Base-by-base conservation (phyloP, 2,888 invertebrate genomes). In the Nomada ruficornis region DNA sequence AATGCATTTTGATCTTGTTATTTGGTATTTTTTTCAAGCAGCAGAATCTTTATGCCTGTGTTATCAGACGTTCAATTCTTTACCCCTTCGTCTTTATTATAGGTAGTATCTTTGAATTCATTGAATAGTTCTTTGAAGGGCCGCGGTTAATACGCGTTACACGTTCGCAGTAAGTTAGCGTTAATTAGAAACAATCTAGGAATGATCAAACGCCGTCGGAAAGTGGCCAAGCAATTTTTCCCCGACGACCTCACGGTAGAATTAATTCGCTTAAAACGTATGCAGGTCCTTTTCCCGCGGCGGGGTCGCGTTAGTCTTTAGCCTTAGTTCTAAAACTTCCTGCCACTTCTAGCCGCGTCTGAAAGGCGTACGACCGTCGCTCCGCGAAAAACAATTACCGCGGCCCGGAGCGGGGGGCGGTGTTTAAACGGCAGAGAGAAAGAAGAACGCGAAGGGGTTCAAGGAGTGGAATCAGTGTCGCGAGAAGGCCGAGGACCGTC, bases 401-500 rank as follows among this genome's bases (percentile, higher is more conserved):
- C n/a, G 57, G 72, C 18, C 36, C 54, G 50, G 67, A 50, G 62
- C 54, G 72, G 26, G 20, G 36, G 70, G 70, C 26, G 52, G 69
- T 81, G 64, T 74, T 74, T 81, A 69, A 75, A 81, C 74, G 73
- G 47, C 62, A 11, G 50, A 18, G 72, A 55, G 62, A 62, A 55
- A 55, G 70, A 62, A 47, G 44, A 80, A 67, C 52, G 47, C 54
- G 63, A 64, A 69, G 69, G 68, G 79, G 83, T 83, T 75, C 70
- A 82, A 78, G 77, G 65, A 82, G 82, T 67, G 65, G 82, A 82
- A 77, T 82, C 82, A 77, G 76, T 76, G 82, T 60, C 68, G 82
- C 82, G 82, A 64, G 77, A 77, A 77, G 72, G 72, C 82, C 82
- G 82, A 77, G 80, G 47, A 50, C 72, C 67, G 67, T 18, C 63